phyloP scores from a whole-genome alignment of 1,140 invertebrate genomes.

The Pseudomyrmex pallidus region DNA sequence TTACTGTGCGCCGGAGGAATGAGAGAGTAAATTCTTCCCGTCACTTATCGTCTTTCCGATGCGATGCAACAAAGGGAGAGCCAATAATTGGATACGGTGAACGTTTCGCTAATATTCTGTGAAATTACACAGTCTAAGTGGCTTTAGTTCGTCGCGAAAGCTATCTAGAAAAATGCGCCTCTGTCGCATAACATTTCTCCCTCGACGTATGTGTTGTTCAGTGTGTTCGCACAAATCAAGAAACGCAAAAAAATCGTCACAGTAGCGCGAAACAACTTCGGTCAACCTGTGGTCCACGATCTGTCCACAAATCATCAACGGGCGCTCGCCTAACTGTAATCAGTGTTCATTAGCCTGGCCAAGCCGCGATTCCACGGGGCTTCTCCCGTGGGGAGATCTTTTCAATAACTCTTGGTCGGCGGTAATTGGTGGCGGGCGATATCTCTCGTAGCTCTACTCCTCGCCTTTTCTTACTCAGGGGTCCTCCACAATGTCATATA shows the following conservation, averaged over 20 bases:
- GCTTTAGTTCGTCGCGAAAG: too few relatives aligned
- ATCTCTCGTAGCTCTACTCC: conserved; percentile 79
- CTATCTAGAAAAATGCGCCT: not conserved
- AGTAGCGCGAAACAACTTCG: conserved; percentile 8
- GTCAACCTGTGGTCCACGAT: conserved; percentile 47
- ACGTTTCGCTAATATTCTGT: not conserved
- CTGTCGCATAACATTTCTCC: not conserved
- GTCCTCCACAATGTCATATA: conserved; percentile 82
- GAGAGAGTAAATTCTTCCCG: conserved; percentile 29
- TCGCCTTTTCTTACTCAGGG: conserved; percentile 69
- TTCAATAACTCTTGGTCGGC: conserved; percentile 84
- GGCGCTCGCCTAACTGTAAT: conserved; percentile 80
- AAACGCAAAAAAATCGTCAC: conserved; percentile 39
- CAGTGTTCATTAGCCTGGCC: conserved; percentile 83
- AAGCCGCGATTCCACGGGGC: conserved; percentile 76
- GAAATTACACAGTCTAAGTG: not conserved
- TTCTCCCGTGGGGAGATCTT: conserved; percentile 81
- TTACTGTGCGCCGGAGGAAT: not conserved
- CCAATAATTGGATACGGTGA: conserved; percentile 2
- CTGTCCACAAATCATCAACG: conserved; percentile 80
- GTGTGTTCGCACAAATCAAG: conserved; percentile 19
- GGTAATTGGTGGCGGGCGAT: conserved; percentile 83
- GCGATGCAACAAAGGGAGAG: not conserved
- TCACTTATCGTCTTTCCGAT: conserved; percentile 15
- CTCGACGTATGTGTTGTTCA: conserved; percentile 1